phyloP scores from a whole-genome alignment of 2,888 invertebrate genomes.

The Xylota segnis region DNA sequence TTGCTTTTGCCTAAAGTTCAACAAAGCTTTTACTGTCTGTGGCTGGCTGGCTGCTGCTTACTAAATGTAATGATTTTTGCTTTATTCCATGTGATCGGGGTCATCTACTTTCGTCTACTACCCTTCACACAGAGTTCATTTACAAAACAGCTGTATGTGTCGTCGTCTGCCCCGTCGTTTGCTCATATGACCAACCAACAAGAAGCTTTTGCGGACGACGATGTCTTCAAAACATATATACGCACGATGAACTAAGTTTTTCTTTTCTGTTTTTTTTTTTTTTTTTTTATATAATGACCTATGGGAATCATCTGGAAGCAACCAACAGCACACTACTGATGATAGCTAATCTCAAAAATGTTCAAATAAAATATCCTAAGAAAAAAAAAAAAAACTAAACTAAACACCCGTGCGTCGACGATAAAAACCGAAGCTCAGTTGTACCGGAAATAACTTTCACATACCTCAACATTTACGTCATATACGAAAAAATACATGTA shows the following conservation, averaged over 20 bases:
- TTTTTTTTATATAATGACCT: constrained; percentile 52
- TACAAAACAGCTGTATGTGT: constrained; percentile 68
- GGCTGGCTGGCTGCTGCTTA: constrained; percentile 23
- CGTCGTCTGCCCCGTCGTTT: constrained; percentile 15
- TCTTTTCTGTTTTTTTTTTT: background rate
- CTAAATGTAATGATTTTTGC: constrained; percentile 55
- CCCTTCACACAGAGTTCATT: constrained; percentile 67
- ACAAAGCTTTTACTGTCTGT: constrained; percentile 25
- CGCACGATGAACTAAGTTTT: constrained; percentile 21
- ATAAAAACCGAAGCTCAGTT: constrained; percentile 56
- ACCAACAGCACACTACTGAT: constrained; percentile 48
- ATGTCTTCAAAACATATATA: constrained; percentile 18
- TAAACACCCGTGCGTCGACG: constrained; percentile 45
- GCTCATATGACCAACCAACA: constrained; percentile 53
- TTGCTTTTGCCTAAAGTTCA: constrained; percentile 39
- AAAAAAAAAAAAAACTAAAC: constrained; percentile 14
- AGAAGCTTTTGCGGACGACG: constrained; percentile 38
- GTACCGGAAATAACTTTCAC: constrained; percentile 77
- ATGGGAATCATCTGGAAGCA: constrained; percentile 57
- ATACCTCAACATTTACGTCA: constrained; percentile 77
- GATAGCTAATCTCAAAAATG: constrained; percentile 33
- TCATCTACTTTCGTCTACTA: constrained; percentile 71
- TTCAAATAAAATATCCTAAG: constrained; percentile 34
- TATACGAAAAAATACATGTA: constrained; percentile 71
- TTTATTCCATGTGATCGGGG: constrained; percentile 75